Evolutionary conservation across 2,797 vertebrate species (phyloP).

Genomic region (Pseudochaenichthys georgianus): DNA sequence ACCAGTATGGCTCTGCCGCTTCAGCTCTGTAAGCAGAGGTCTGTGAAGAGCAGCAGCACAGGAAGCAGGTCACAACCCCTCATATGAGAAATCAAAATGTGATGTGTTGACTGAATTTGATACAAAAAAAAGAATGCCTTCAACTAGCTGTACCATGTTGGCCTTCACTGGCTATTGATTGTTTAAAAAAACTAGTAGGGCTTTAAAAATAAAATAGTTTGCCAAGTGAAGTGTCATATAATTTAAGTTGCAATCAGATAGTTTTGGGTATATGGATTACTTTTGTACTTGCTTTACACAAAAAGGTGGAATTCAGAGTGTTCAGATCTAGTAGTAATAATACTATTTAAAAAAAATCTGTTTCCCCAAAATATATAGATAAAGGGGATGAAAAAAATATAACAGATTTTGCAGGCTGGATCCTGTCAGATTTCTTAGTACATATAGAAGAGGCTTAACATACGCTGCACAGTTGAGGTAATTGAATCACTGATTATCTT

Average conservation of each 20-base stretch:
- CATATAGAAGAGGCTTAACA: too few relatives aligned
- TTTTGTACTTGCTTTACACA: too few relatives aligned
- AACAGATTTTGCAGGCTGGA: too few relatives aligned
- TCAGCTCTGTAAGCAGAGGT: slow-evolving; percentile 69
- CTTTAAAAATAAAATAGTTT: background rate
- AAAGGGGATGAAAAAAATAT: too few relatives aligned
- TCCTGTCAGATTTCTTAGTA: too few relatives aligned
- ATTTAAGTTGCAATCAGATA: slow-evolving; percentile 3
- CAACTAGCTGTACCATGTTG: slow-evolving; percentile 37
- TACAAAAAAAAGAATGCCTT: slow-evolving; percentile 45
- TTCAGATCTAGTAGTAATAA: too few relatives aligned
- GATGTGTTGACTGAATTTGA: slow-evolving; percentile 50
- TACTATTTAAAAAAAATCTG: too few relatives aligned
- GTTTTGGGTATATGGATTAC: too few relatives aligned
- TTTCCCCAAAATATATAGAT: too few relatives aligned
- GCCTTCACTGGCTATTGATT: slow-evolving; percentile 11
- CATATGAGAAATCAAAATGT: slow-evolving; percentile 52
- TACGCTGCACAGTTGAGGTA: too few relatives aligned
- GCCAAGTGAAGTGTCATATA: background rate
- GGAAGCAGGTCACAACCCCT: slow-evolving; percentile 70
- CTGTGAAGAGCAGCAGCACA: slow-evolving; percentile 56
- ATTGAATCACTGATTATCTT: too few relatives aligned
- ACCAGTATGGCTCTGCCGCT: slow-evolving; percentile 70
- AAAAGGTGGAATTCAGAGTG: too few relatives aligned
- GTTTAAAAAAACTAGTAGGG: background rate